Evolutionary conservation across 2,113 vertebrate genomes (phyloP).

Genomic region (Hystrix brachyura): DNA sequence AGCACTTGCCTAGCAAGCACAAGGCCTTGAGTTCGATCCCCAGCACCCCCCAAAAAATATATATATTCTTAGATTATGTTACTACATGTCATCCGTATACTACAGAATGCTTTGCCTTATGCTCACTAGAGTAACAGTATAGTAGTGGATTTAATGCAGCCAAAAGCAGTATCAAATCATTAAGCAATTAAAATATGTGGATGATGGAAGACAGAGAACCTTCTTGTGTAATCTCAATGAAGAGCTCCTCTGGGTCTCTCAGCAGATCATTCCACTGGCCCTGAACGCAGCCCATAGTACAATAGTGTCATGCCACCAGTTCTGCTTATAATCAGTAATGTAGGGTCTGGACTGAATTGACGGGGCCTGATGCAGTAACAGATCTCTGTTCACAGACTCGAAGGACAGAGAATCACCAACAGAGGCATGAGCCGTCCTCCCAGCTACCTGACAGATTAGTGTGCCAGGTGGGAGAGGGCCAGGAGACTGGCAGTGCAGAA

Average conservation of each 20-base stretch:
- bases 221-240: background rate
- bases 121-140: background rate
- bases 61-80: background rate
- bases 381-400: slow-evolving; percentile 30
- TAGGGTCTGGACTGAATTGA: slow-evolving; percentile 11
- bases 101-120: background rate
- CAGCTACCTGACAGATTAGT: slow-evolving; percentile 23
- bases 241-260: slow-evolving; percentile 16
- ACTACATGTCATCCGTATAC: background rate
- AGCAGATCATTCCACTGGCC: slow-evolving; percentile 4
- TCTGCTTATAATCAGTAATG: slow-evolving; percentile 65
- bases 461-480: background rate
- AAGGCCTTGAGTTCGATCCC: too few relatives aligned
- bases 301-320: background rate
- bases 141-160: background rate
- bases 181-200: background rate
- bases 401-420: slow-evolving; percentile 8
- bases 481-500: rapidly evolving
- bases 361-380: background rate
- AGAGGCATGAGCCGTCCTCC: background rate
- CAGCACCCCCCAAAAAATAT: too few relatives aligned
- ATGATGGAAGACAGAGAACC: background rate
- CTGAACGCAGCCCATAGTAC: background rate
- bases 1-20: too few relatives aligned
- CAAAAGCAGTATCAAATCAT: background rate